Evolutionary conservation across 2,888 invertebrate genomes (phyloP).

Genomic region (Osedax fenrisi): DNA sequence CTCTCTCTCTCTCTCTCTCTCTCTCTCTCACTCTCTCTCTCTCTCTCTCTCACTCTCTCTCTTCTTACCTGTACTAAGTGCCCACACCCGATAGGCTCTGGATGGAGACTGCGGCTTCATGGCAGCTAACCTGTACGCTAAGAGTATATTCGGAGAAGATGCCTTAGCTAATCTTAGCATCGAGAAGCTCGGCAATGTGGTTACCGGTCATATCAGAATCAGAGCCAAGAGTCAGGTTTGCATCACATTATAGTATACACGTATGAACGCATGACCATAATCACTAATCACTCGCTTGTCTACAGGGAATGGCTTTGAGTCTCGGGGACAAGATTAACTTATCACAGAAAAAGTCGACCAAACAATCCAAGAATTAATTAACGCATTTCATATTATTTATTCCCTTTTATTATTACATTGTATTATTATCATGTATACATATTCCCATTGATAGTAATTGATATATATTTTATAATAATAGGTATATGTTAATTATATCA

Average conservation of each 20-base stretch:
- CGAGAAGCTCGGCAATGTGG: constrained; percentile 62
- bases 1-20: too few relatives aligned
- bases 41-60: too few relatives aligned
- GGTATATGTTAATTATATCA: too few relatives aligned
- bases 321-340: constrained; percentile 90
- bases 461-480: too few relatives aligned
- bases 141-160: constrained; percentile 87
- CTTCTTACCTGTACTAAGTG: too few relatives aligned
- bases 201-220: constrained; percentile 90
- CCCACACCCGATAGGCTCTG: too few relatives aligned
- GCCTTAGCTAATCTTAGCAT: constrained; percentile 96
- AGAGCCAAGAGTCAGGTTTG: constrained; percentile 88
- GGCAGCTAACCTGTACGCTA: constrained; percentile 98
- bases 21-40: too few relatives aligned
- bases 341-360: constrained; percentile 45
- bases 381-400: background rate
- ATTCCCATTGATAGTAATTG: too few relatives aligned
- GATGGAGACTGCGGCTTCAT: constrained; percentile 97
- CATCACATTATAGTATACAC: too few relatives aligned
- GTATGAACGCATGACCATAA: background rate
- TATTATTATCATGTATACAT: too few relatives aligned
- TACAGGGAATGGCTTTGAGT: constrained; percentile 90
- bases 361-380: background rate
- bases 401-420: background rate
- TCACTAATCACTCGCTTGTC: background rate